Evolutionary conservation across 2,113 vertebrate genomes (phyloP).

Genomic region (Actinemys pallida): DNA sequence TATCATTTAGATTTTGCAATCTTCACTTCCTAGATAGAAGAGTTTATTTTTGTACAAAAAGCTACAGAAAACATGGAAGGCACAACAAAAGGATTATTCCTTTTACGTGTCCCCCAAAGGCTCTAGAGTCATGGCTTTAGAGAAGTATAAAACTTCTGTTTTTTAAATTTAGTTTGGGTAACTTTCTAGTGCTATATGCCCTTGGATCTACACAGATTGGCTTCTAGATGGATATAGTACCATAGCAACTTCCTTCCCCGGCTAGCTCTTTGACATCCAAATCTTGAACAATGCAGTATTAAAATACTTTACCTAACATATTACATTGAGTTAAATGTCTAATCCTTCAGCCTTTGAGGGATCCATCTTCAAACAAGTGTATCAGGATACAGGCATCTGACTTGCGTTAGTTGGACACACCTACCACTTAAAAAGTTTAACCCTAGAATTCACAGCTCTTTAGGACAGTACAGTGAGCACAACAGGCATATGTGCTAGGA

Average conservation of each 20-base stretch:
- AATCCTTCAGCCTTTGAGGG: neutral
- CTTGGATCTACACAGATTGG: no score
- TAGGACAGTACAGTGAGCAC: neutral
- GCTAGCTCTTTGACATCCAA: neutral
- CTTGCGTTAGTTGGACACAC: neutral
- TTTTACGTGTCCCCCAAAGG: neutral
- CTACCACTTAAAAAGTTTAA: neutral
- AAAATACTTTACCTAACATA: neutral
- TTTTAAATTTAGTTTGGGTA: neutral
- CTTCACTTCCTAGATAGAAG: neutral
- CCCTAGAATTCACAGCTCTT: neutral
- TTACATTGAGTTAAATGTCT: neutral
- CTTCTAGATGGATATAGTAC: neutral
- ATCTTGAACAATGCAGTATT: neutral
- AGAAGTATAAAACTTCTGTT: neutral
- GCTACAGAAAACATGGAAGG: neutral
- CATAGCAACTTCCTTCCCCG: neutral
- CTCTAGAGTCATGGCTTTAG: neutral
- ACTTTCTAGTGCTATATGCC: neutral
- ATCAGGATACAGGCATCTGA: neutral
- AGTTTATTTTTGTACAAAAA: neutral
- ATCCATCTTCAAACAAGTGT: neutral
- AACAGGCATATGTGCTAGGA: neutral
- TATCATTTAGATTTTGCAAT: neutral
- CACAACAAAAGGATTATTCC: neutral